Evolutionary conservation across 2,113 vertebrate genomes (phyloP).

Genomic region (Neofelis nebulosa): DNA sequence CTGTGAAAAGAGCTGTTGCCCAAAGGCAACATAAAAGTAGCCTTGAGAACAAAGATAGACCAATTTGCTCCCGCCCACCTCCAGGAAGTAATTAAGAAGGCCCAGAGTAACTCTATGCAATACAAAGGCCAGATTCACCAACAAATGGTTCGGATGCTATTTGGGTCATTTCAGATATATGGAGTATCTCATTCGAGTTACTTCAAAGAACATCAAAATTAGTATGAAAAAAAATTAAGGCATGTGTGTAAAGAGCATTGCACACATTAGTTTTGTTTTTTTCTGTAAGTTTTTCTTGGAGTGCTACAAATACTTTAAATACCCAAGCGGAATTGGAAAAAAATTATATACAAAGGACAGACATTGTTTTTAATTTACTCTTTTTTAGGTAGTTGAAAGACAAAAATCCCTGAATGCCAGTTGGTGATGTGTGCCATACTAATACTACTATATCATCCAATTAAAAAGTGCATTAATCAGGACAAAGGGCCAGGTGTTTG

Average conservation of each 20-base stretch:
- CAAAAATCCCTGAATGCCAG: not conserved
- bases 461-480: not conserved
- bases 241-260: not conserved
- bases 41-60: constrained; percentile 10
- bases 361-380: not conserved
- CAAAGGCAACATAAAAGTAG: constrained; percentile 27
- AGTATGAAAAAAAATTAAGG: not conserved
- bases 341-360: not conserved
- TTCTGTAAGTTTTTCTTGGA: not conserved
- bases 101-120: not conserved
- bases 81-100: constrained; percentile 59
- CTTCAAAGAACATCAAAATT: constrained; percentile 7
- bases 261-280: not conserved
- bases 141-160: not conserved
- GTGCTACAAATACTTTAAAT: not conserved
- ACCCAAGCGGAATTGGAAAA: not conserved
- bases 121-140: constrained; percentile 55
- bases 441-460: not conserved
- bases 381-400: not conserved
- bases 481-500: not conserved
- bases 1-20: constrained; percentile 33
- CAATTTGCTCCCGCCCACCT: not conserved
- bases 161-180: constrained; percentile 41
- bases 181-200: not conserved
- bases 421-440: not conserved